These are phyloP conservation scores for Brachionus rotundiformis DNA, from an alignment of 1,140 invertebrate genomes.

Conservation along the genomic window DNA sequence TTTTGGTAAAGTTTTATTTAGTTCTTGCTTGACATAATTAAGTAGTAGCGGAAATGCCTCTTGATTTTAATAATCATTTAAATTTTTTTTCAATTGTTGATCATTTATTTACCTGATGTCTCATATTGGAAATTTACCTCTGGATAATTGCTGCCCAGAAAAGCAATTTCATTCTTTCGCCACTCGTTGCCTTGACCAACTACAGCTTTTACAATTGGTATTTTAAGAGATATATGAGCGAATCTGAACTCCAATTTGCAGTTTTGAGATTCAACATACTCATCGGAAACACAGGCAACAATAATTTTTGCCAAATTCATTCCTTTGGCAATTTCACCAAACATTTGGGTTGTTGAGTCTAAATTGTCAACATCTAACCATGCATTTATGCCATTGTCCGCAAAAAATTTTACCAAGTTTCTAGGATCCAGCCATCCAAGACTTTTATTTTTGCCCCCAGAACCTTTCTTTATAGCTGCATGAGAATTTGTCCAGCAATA, in stretches of 20 bases:
- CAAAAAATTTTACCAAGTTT: conserved; percentile 57
- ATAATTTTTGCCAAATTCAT: conserved; percentile 48
- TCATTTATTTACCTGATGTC: conserved; percentile 52
- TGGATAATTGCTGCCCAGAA: conserved; percentile 57
- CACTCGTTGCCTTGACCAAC: conserved; percentile 44
- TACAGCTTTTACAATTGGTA: not conserved
- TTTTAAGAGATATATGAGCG: conserved; percentile 2
- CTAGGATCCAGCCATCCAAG: conserved; percentile 58
- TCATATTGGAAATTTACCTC: conserved; percentile 59
- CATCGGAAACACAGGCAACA: conserved; percentile 50
- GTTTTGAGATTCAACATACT: conserved; percentile 60
- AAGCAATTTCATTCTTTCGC: conserved; percentile 56
- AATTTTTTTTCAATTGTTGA: not conserved
- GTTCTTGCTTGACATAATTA: conserved; percentile 7
- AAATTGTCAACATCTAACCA: conserved; percentile 57
- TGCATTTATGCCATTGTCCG: conserved; percentile 56
- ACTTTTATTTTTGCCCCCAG: conserved; percentile 27
- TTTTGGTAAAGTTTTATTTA: conserved; percentile 47
- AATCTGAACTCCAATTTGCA: conserved; percentile 38
- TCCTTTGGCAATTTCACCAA: not conserved
- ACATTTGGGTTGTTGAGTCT: not conserved
- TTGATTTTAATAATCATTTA: not conserved
- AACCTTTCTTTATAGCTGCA: conserved; percentile 57
- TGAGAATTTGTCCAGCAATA: conserved; percentile 61
- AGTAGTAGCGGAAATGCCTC: not conserved